phyloP scores from a whole-genome alignment of 2,888 invertebrate species.

The Incurvaria masculella region DNA sequence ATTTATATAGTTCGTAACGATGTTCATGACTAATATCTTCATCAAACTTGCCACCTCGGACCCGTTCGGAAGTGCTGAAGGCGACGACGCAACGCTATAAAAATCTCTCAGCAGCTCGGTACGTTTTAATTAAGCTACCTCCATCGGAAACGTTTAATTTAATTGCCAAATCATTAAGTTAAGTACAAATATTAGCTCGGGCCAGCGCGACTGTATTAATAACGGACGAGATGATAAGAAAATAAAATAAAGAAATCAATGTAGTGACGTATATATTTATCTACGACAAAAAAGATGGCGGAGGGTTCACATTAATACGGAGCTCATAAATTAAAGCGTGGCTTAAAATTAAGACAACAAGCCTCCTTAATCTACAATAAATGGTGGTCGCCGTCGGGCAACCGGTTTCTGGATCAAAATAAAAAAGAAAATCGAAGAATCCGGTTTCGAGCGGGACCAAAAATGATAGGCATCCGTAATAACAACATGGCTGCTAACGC shows the following conservation, averaged over 20 bases:
- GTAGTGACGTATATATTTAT: slow-evolving; percentile 30
- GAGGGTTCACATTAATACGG: slow-evolving; percentile 47
- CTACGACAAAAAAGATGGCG: slow-evolving; percentile 41
- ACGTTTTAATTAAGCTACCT: slow-evolving; percentile 52
- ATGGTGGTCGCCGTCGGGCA: slow-evolving; percentile 50
- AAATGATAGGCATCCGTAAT: slow-evolving; percentile 59
- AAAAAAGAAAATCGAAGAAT: slow-evolving; percentile 41
- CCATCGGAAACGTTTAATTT: slow-evolving; percentile 53
- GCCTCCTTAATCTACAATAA: slow-evolving; percentile 59
- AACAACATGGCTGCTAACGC: slow-evolving; percentile 56
- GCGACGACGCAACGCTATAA: slow-evolving; percentile 21
- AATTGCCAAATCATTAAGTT: slow-evolving; percentile 56
- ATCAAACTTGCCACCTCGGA: no score
- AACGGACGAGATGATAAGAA: slow-evolving; percentile 25
- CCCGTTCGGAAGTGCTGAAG: neutral
- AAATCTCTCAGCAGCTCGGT: slow-evolving; percentile 38
- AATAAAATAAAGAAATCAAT: slow-evolving; percentile 46
- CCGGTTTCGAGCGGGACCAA: slow-evolving; percentile 54
- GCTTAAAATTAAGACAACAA: slow-evolving; percentile 59
- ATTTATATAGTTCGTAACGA: no score
- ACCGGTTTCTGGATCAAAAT: slow-evolving; percentile 47
- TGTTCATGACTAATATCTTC: no score
- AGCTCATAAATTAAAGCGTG: slow-evolving; percentile 52
- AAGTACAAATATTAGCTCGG: slow-evolving; percentile 51
- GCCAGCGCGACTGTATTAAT: slow-evolving; percentile 46